Evolutionary conservation across 2,888 invertebrate species (phyloP), one percentile per base, ranked within the genome.

Genomic region (Clusia tigrina): DNA sequence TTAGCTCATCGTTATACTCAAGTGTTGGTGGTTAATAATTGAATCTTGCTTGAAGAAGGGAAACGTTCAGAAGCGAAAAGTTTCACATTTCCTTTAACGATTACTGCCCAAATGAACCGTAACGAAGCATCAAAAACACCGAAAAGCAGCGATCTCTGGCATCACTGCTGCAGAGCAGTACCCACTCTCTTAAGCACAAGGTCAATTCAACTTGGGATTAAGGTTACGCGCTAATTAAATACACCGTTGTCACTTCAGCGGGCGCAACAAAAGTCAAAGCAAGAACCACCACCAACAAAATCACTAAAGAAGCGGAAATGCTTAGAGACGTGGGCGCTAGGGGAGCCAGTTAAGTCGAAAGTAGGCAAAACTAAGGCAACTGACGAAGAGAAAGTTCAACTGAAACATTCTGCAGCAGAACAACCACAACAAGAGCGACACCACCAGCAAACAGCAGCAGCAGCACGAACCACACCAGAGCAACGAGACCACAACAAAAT

Each of bases 181-280:
- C 17, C 12, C 17, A 2, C 48, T 2, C 18, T 6, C 15, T 5
- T 12, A 46, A 46, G 3, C 5, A 46, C 12, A 48, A 48, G n/a
- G n/a, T n/a, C n/a, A n/a, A n/a, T n/a, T n/a, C n/a, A 55, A n/a
- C 32, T 20, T 69, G 68, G 54, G 63, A 68, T 73, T 74, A 70
- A 71, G 72, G 68, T 74, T 73, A 65, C 73, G 60, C 54, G 68
- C 67, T 74, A 73, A 76, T 73, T 76, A 73, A 48, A 67, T 62
- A 17, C 12, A 5, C 46, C 65, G 68, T 65, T 74, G 70, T 70
- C 73, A 69, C 68, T 68, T 66, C 48, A 38, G 37, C 64, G 64
- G 54, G 62, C 26, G 58, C 52, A 60, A 42, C 23, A 65, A 57
- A 58, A 46, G 60, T 66, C n/a, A 42, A 42, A 42, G 42, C 12